Evolutionary conservation across 92 coral and sea anemone species (phyloP).

Genomic region (Muricea muricata): DNA sequence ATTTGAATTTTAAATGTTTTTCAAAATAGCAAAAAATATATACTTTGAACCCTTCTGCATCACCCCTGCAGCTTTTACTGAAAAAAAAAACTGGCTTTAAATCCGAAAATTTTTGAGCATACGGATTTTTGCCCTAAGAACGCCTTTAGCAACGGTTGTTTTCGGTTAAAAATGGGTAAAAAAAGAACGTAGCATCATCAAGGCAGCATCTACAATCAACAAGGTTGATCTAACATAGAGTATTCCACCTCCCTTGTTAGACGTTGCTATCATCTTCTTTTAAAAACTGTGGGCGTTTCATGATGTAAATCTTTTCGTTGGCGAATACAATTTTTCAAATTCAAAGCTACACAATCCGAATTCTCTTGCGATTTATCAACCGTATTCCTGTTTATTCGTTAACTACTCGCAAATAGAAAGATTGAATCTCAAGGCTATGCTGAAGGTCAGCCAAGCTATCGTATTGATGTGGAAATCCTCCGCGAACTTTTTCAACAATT

Average conservation of each 20-base stretch:
- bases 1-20: too few species aligned
- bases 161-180: slow-evolving; percentile 1
- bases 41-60: slow-evolving; percentile 6
- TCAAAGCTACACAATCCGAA: background rate
- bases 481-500: background rate
- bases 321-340: background rate
- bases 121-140: background rate
- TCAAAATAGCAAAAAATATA: background rate
- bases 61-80: background rate
- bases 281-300: slow-evolving; percentile 14
- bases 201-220: background rate
- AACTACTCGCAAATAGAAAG: background rate
- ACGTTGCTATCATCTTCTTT: background rate
- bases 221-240: slow-evolving; percentile 1
- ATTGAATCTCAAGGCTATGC: background rate
- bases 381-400: slow-evolving; percentile 12
- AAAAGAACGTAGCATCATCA: background rate
- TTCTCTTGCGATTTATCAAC: background rate
- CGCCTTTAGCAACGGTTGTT: too few species aligned
- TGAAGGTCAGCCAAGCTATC: background rate
- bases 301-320: background rate
- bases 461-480: background rate
- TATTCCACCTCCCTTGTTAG: background rate
- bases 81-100: background rate
- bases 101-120: background rate